Conservation (phyloP, 2,797 vertebrate species). For the Ataeniobius toweri region DNA sequence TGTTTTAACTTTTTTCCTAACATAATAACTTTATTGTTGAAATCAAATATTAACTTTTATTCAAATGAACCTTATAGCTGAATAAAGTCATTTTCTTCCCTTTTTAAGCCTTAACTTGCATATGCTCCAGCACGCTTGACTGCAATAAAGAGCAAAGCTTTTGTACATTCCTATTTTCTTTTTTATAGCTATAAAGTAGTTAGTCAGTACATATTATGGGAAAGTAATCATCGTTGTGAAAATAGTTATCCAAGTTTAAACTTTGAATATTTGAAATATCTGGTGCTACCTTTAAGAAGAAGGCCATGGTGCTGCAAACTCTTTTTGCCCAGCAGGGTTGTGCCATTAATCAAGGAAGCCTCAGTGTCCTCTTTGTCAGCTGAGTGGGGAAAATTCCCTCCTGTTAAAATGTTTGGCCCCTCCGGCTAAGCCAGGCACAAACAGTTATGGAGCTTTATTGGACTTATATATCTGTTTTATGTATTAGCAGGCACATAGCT, state of each 20-base stretch:
- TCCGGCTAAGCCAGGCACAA: slow-evolving; percentile 72
- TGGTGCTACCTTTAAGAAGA: slow-evolving; percentile 29
- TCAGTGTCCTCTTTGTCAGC: slow-evolving; percentile 63
- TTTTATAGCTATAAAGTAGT: background rate
- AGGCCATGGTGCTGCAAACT: slow-evolving; percentile 13
- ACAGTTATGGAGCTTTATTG: slow-evolving; percentile 82
- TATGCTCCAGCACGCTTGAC: slow-evolving; percentile 14
- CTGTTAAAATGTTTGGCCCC: slow-evolving; percentile 73
- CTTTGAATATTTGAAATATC: slow-evolving; percentile 32
- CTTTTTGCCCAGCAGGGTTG: slow-evolving; percentile 49
- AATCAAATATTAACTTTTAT: background rate
- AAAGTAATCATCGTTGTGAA: slow-evolving; percentile 7
- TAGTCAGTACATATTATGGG: background rate
- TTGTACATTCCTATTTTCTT: background rate
- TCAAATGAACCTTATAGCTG: slow-evolving; percentile 14
- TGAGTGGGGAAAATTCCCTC: slow-evolving; percentile 69
- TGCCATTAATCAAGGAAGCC: slow-evolving; percentile 66
- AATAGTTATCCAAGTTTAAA: slow-evolving; percentile 19
- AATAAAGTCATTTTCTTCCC: slow-evolving; percentile 53
- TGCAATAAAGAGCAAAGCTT: background rate
- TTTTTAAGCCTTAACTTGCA: slow-evolving; percentile 43
- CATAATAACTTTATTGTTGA: too few relatives aligned
- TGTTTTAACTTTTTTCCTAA: too few relatives aligned
- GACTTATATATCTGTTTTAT: slow-evolving; percentile 86
- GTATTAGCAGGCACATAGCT: slow-evolving; percentile 77